These are phyloP conservation scores for Aphelinus certus DNA, from an alignment of 1,140 invertebrate genomes.

Conservation along the genomic window DNA sequence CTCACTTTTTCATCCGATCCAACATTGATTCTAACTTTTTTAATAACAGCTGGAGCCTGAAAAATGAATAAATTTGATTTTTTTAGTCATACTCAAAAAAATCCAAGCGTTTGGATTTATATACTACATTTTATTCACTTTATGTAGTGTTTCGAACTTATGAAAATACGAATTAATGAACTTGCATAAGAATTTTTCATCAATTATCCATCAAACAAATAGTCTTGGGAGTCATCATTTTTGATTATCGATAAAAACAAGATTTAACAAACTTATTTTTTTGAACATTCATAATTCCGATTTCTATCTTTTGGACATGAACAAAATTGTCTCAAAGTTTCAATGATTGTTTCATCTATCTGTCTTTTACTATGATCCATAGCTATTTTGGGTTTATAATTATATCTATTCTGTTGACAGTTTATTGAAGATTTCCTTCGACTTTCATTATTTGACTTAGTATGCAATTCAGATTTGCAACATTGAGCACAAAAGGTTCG, in stretches of 20 bases:
- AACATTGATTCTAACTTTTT: conserved; percentile 36
- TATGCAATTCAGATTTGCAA: conserved; percentile 2
- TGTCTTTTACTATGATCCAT: conserved; percentile 30
- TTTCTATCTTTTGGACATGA: conserved; percentile 10
- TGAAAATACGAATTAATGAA: no score
- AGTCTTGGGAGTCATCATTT: no score
- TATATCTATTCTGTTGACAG: background rate
- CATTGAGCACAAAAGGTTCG: background rate
- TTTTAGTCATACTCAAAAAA: no score
- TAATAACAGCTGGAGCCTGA: conserved; percentile 24
- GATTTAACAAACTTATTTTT: background rate
- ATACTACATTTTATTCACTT: no score
- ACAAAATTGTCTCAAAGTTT: conserved; percentile 36
- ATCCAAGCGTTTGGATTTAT: no score
- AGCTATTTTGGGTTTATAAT: background rate
- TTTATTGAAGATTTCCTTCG: background rate
- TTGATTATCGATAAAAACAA: conserved; percentile 1
- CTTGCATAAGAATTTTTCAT: no score
- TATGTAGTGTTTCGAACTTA: no score
- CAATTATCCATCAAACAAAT: no score
- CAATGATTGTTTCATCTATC: conserved; percentile 43
- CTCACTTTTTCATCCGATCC: conserved; percentile 35
- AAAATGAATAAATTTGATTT: conserved; percentile 14
- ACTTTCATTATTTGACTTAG: conserved; percentile 25
- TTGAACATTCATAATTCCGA: conserved; percentile 13